Evolutionary conservation across 2,888 invertebrate genomes (phyloP), one percentile per base, ranked within the genome.

Genomic region (Mesorhabditis spiculigera): DNA sequence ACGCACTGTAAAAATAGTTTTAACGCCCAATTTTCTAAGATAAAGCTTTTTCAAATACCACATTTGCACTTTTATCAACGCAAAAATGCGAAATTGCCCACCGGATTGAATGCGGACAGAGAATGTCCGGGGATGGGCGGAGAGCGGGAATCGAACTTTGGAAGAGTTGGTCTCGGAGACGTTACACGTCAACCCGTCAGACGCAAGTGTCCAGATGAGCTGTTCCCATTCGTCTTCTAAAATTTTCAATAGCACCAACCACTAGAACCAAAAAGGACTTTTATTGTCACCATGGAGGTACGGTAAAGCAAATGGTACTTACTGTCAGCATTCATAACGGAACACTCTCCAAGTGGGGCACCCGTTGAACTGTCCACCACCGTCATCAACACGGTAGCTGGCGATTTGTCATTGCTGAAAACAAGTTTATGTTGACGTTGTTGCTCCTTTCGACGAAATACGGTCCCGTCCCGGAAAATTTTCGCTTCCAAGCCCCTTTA

Each of bases 171-270:
- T 63, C 5, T 63, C 44, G 4, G 72, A 68, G 62, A 78, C 77
- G 41, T 71, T 75, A 67, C 82, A 82, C 41, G 75, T 72, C 62
- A 82, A 73, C 4, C 74, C 71, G 65, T 73, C 70, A 16, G 71
- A 65, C 28, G 74, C 73, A 63, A 82, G 74, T 16, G 74, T 75
- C 82, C 82, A 82, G n/a, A 73, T 72, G 73, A 82, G 80, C 44
- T 71, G 70, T 41, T 75, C 76, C 81, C 80, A 81, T 69, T 75
- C 75, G 63, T 63, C 58, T 58, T 69, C 65, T 64, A 44, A n/a
- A 50, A 50, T 50, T 50, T 28, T 28, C 28, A 28, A 28, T 28
- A 3, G 28, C 1, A 28, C 28, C 3, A 1, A 1, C 28, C 28
- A 28, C 28, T 28, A 28, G 28, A 28, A 28, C 28, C 28, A 28